A percentile compares a stretch with the other conserved stretches of the same genome.
These are phyloP conservation scores for Poecile atricapillus DNA, from an alignment of 2,113 vertebrate genomes.

Conservation along the genomic window DNA sequence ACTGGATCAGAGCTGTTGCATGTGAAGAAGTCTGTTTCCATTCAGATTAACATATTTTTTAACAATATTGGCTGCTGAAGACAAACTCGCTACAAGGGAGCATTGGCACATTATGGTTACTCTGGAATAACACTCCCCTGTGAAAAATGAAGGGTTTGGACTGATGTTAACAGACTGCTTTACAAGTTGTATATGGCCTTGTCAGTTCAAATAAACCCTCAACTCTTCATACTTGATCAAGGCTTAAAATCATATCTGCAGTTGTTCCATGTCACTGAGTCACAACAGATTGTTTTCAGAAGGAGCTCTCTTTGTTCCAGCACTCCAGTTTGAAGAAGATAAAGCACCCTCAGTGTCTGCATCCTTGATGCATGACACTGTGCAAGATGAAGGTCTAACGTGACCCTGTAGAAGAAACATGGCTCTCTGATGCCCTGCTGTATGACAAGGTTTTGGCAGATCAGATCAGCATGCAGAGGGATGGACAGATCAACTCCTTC, in stretches of 20 bases:
- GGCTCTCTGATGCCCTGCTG: not conserved
- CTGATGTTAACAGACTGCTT: not conserved
- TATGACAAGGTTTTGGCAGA: not conserved
- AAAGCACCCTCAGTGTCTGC: not conserved
- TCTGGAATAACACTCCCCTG: not conserved
- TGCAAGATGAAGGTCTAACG: not conserved
- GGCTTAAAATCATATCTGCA: constrained; percentile 42
- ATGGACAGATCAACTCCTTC: not conserved
- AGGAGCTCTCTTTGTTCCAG: not conserved
- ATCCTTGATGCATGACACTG: not conserved
- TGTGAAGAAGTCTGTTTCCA: not conserved
- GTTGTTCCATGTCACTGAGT: not conserved
- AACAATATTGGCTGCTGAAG: not conserved
- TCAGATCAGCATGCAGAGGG: not conserved
- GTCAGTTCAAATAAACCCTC: not conserved
- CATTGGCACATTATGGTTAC: not conserved
- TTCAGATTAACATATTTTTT: not conserved
- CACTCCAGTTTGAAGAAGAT: not conserved
- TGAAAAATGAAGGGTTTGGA: not conserved
- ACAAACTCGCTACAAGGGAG: not conserved
- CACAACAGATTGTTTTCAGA: constrained; percentile 28
- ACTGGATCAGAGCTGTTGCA: not conserved
- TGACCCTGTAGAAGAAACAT: not conserved
- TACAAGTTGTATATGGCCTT: not conserved
- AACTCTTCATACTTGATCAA: not conserved